Percentiles rank a stretch among this genome's conserved stretches.
These are phyloP conservation scores for Hemithea aestivaria DNA, from an alignment of 2,888 invertebrate species.

Conservation along the genomic window DNA sequence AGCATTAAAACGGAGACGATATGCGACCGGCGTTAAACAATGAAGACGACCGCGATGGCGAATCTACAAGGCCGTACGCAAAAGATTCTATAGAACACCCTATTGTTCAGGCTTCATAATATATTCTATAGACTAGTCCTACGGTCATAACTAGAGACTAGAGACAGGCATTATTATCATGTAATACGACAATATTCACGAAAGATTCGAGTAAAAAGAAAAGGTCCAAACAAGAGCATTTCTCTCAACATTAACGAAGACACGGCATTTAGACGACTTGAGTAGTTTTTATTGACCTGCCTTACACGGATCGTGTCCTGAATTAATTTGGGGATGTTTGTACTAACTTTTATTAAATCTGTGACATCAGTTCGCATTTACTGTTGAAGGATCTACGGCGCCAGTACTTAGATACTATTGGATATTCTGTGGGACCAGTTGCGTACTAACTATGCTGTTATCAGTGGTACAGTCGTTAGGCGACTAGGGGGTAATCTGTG, in stretches of 20 bases:
- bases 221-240: not conserved
- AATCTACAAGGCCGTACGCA: not conserved
- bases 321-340: constrained; percentile 34
- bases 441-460: constrained; percentile 3
- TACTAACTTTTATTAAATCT: not conserved
- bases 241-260: constrained; percentile 4
- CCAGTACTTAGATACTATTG: not conserved
- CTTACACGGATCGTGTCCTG: constrained; percentile 42
- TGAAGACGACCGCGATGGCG: not conserved
- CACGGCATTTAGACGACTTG: constrained; percentile 25
- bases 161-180: too few relatives aligned
- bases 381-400: constrained; percentile 3
- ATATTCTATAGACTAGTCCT: too few relatives aligned
- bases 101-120: too few relatives aligned
- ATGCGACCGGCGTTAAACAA: constrained; percentile 3
- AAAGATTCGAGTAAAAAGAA: too few relatives aligned
- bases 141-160: too few relatives aligned
- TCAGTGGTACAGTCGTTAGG: constrained; percentile 1
- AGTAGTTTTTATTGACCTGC: constrained; percentile 33
- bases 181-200: too few relatives aligned
- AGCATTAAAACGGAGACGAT: constrained; percentile 1
- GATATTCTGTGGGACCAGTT: constrained; percentile 1
- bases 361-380: not conserved
- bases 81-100: too few relatives aligned
- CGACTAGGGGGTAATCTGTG: constrained; percentile 5